Percentiles rank a stretch among this genome's conserved stretches.
Conservation (phyloP, 2,797 vertebrate species). For the Hydrophis major region DNA sequence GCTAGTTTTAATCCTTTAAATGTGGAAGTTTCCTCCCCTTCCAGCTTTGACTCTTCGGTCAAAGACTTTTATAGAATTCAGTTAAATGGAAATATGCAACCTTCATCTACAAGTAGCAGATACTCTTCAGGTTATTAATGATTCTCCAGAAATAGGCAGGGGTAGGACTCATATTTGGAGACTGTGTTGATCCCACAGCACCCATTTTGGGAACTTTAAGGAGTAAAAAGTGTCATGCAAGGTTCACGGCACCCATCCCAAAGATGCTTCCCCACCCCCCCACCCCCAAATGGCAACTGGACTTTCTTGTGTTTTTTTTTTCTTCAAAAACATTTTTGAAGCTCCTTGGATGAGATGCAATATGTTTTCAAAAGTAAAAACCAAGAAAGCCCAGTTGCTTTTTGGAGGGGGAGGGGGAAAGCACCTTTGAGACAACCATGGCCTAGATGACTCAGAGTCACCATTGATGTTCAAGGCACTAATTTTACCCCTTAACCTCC, state of each 20-base stretch:
- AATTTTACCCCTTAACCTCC: background rate
- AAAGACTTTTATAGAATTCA: background rate
- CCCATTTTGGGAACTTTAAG: background rate
- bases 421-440: too few relatives aligned
- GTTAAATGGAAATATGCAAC: background rate
- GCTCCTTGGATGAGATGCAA: too few relatives aligned
- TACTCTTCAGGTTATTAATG: background rate
- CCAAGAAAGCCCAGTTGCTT: too few relatives aligned
- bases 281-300: too few relatives aligned
- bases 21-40: accelerated
- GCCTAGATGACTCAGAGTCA: too few relatives aligned
- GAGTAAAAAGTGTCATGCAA: background rate
- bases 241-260: background rate
- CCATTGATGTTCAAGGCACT: background rate
- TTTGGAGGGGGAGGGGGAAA: too few relatives aligned
- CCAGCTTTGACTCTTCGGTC: background rate
- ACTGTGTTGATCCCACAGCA: background rate
- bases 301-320: too few relatives aligned
- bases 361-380: too few relatives aligned
- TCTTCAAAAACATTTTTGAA: too few relatives aligned
- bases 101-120: background rate
- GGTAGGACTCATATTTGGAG: background rate
- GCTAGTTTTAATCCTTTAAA: background rate
- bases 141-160: background rate
- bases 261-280: accelerated